Percentiles rank a stretch among this genome's conserved stretches.
These are phyloP conservation scores for Oreochromis niloticus DNA, from an alignment of 2,113 vertebrate species.

Conservation along the genomic window DNA sequence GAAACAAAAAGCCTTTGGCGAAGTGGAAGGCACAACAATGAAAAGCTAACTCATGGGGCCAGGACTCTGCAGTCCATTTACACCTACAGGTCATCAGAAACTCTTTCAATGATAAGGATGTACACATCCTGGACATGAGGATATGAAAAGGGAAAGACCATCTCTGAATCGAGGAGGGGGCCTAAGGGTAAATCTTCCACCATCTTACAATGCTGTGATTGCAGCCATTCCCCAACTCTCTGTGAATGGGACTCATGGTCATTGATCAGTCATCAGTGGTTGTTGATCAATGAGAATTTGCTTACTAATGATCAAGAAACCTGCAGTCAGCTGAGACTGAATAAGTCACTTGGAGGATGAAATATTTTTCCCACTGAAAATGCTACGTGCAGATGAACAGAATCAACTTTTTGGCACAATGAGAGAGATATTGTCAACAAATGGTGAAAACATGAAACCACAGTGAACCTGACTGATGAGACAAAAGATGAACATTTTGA, in stretches of 20 bases:
- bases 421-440: not conserved
- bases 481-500: not conserved
- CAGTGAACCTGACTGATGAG: not conserved
- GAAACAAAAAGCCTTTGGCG: not conserved
- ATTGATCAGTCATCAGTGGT: not conserved
- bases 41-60: not conserved
- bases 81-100: fast-evolving
- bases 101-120: not conserved
- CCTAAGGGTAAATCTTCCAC: not conserved
- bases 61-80: not conserved
- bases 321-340: not conserved
- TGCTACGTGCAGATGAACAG: not conserved
- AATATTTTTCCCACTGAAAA: not conserved
- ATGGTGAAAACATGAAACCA: not conserved
- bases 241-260: not conserved
- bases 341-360: not conserved
- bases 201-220: not conserved
- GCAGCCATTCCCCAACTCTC: not conserved
- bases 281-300: not conserved
- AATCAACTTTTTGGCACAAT: not conserved
- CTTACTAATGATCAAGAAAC: not conserved
- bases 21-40: not conserved
- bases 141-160: not conserved
- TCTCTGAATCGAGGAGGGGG: not conserved
- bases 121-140: not conserved